These are phyloP conservation scores for Heliconius melpomene DNA, from an alignment of 1,140 invertebrate genomes.

Conservation along the genomic window DNA sequence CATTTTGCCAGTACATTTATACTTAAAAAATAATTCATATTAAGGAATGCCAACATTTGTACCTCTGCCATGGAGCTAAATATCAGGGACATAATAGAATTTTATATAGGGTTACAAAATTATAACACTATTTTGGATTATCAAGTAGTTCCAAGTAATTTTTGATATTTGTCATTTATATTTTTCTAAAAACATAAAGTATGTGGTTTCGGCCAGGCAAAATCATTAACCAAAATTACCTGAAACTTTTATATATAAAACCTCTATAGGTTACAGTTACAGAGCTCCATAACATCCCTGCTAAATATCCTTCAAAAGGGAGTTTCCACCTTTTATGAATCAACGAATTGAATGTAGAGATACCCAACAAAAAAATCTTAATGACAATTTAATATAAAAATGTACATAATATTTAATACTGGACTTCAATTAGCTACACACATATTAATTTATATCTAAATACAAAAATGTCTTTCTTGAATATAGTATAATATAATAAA, in stretches of 20 bases:
- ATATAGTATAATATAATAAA: not conserved
- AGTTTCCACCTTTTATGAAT: not conserved
- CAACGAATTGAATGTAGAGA: not conserved
- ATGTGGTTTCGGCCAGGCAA: too few species aligned
- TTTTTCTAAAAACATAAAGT: too few species aligned
- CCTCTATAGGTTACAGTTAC: too few species aligned
- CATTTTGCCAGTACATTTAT: conserved; percentile 2
- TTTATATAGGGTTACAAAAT: too few species aligned
- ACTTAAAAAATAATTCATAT: conserved; percentile 17
- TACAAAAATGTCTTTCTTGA: conserved; percentile 29
- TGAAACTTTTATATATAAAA: too few species aligned
- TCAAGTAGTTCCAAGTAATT: too few species aligned
- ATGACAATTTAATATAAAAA: not conserved
- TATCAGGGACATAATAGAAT: not conserved
- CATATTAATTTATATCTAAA: conserved; percentile 1
- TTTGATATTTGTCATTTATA: too few species aligned
- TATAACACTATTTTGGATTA: too few species aligned
- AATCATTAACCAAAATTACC: too few species aligned
- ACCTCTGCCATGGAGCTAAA: not conserved
- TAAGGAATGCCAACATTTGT: conserved; percentile 32
- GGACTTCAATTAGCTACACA: conserved; percentile 25
- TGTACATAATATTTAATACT: conserved; percentile 27
- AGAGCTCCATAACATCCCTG: too few species aligned
- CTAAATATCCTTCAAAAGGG: too few species aligned
- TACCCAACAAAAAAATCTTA: not conserved